phyloP scores from a whole-genome alignment of 2,888 invertebrate species.

The Tenthredo notha region DNA sequence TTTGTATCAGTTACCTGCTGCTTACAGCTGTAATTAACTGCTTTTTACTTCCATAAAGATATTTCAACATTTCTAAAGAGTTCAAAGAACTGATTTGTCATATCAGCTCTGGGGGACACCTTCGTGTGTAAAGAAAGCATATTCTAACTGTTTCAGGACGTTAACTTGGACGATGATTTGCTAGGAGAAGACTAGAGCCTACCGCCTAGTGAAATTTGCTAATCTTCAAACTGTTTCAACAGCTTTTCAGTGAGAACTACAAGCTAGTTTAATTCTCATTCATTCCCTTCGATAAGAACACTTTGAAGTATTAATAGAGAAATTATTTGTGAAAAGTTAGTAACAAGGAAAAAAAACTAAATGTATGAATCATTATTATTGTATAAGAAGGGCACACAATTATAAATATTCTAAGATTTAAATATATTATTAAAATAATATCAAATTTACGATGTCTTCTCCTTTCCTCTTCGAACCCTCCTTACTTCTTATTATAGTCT shows the following conservation, averaged over 20 bases:
- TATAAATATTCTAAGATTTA: slow-evolving; percentile 60
- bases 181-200: slow-evolving; percentile 80
- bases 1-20: slow-evolving; percentile 67
- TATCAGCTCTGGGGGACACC: not conserved
- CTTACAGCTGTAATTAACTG: slow-evolving; percentile 64
- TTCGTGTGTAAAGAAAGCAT: not conserved
- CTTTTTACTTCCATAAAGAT: slow-evolving; percentile 60
- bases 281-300: slow-evolving; percentile 48
- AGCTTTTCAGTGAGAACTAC: slow-evolving; percentile 30
- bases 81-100: not conserved
- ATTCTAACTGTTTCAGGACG: slow-evolving; percentile 81
- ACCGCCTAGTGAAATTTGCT: not conserved
- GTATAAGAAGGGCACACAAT: slow-evolving; percentile 38
- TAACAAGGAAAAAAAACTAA: not conserved
- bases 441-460: not conserved
- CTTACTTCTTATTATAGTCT: too few relatives aligned
- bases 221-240: slow-evolving; percentile 38
- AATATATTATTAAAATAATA: slow-evolving; percentile 70
- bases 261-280: slow-evolving; percentile 4
- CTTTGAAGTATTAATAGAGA: slow-evolving; percentile 51
- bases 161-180: slow-evolving; percentile 87
- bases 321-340: slow-evolving; percentile 5
- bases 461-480: not conserved
- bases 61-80: slow-evolving; percentile 9
- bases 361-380: slow-evolving; percentile 37